Conservation (phyloP, 2,888 invertebrate genomes). For the Leptopterna dolabrata region DNA sequence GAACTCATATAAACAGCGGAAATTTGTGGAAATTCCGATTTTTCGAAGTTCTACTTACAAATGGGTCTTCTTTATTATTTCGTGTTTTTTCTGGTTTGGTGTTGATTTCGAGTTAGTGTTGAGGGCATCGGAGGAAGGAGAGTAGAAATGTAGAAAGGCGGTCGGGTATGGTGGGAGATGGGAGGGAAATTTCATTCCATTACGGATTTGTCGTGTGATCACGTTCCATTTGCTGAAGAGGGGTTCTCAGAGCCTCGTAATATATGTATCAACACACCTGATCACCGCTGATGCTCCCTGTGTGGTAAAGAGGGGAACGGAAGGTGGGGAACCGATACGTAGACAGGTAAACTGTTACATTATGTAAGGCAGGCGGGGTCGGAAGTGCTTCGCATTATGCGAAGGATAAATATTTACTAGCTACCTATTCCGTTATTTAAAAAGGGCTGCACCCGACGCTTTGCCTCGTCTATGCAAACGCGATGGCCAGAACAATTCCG, state of each 20-base stretch:
- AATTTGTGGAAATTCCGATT: too few species aligned
- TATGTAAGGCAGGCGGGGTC: background rate
- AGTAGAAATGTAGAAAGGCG: too few species aligned
- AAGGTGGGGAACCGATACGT: background rate
- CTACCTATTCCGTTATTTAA: slow-evolving; percentile 4
- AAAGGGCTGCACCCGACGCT: background rate
- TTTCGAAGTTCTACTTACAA: too few species aligned
- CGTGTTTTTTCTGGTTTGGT: too few species aligned
- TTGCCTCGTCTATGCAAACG: background rate
- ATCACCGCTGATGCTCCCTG: background rate
- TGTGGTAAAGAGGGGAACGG: background rate
- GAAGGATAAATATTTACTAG: background rate
- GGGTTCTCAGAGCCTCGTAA: background rate
- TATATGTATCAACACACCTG: background rate
- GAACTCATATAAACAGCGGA: too few species aligned
- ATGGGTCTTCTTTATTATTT: too few species aligned
- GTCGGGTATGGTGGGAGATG: too few species aligned
- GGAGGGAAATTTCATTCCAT: too few species aligned
- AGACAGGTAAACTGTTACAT: slow-evolving; percentile 21
- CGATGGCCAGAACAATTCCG: background rate
- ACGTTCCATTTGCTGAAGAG: too few species aligned
- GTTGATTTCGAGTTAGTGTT: too few species aligned
- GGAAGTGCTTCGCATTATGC: slow-evolving; percentile 12
- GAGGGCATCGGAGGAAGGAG: too few species aligned
- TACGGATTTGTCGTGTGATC: too few species aligned